These are phyloP conservation scores for Bombyx huttoni DNA, from an alignment of 2,888 invertebrate genomes.

Conservation along the genomic window DNA sequence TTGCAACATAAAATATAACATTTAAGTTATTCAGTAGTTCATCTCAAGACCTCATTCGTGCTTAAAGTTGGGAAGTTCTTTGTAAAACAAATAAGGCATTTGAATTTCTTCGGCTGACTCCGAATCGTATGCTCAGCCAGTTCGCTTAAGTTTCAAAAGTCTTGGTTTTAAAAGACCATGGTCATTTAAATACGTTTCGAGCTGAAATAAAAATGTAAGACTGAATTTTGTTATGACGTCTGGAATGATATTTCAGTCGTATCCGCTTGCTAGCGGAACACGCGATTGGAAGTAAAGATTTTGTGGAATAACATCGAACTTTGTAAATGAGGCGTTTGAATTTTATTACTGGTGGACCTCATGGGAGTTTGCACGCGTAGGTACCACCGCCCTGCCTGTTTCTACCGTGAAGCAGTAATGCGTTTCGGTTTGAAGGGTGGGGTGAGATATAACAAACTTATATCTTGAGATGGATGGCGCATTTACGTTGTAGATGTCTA, in stretches of 20 bases:
- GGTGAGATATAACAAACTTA: too few relatives aligned
- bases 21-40: slow-evolving; percentile 1
- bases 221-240: background rate
- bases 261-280: too few relatives aligned
- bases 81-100: slow-evolving; percentile 21
- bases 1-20: background rate
- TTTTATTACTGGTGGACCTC: too few relatives aligned
- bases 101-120: slow-evolving; percentile 22
- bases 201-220: background rate
- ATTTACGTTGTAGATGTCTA: too few relatives aligned
- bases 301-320: too few relatives aligned
- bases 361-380: too few relatives aligned
- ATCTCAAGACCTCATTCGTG: slow-evolving; percentile 5
- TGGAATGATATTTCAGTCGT: background rate
- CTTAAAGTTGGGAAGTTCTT: slow-evolving; percentile 12
- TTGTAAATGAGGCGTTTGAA: too few relatives aligned
- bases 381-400: too few relatives aligned
- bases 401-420: too few relatives aligned
- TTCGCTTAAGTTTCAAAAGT: slow-evolving; percentile 17
- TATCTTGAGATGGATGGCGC: too few relatives aligned
- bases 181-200: background rate
- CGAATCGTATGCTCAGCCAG: slow-evolving; percentile 19
- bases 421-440: too few relatives aligned
- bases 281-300: too few relatives aligned
- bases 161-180: slow-evolving; percentile 17